Conservation (phyloP, 2,888 invertebrate genomes). For the Trachelus stipa region DNA sequence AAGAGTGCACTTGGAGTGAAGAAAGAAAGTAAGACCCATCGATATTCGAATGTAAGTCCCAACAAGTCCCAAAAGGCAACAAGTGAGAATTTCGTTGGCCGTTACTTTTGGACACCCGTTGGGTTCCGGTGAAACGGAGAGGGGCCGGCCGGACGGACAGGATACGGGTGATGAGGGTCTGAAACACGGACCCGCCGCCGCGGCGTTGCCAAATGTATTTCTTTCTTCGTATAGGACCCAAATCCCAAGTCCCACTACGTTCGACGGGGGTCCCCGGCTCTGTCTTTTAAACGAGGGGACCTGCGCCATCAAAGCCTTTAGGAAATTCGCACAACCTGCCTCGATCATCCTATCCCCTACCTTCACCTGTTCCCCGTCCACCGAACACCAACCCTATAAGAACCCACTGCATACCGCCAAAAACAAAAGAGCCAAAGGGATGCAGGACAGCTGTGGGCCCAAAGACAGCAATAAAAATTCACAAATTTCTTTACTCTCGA, state of each 20-base stretch:
- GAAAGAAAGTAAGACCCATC: background rate
- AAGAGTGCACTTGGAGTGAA: background rate
- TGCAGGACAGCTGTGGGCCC: background rate
- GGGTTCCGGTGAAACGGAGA: slow-evolving; percentile 17
- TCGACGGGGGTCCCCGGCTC: background rate
- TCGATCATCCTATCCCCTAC: background rate
- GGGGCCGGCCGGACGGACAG: slow-evolving; percentile 20
- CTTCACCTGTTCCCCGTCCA: background rate
- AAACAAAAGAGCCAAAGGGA: background rate
- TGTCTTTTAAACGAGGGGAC: background rate
- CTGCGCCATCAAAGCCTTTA: background rate
- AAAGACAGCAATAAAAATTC: background rate
- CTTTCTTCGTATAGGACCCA: slow-evolving; percentile 14
- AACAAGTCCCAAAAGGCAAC: background rate
- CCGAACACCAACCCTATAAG: background rate
- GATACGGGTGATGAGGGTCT: slow-evolving; percentile 26
- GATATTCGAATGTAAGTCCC: background rate
- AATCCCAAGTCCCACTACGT: slow-evolving; percentile 2
- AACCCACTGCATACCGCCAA: background rate
- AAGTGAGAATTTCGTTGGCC: background rate
- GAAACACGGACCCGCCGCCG: slow-evolving; percentile 21
- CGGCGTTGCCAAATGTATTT: slow-evolving; percentile 26
- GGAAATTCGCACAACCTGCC: background rate
- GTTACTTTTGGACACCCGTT: slow-evolving; percentile 4
- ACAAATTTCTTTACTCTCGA: background rate